phyloP scores from a whole-genome alignment of 2,797 vertebrate genomes.

The Phalloptychus januarius region DNA sequence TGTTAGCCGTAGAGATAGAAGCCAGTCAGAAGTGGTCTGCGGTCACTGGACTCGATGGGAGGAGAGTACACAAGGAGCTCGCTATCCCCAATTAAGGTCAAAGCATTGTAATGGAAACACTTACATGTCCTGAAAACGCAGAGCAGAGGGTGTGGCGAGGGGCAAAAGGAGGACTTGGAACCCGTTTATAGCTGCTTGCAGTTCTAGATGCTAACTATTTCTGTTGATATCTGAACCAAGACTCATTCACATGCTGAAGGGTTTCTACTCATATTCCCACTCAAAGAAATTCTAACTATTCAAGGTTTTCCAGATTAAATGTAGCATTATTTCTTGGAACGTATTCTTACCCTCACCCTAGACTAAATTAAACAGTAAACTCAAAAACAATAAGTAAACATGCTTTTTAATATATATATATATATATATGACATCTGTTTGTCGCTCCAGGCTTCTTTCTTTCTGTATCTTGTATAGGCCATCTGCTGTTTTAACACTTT shows the following conservation, averaged over 20 bases:
- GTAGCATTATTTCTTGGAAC: not conserved
- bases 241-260: not conserved
- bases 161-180: too few species aligned
- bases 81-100: too few species aligned
- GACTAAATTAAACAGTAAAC: not conserved
- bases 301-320: not conserved
- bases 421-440: constrained; percentile 14
- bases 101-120: too few species aligned
- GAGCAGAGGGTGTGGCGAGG: too few species aligned
- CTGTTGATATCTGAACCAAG: not conserved
- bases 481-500: constrained; percentile 34
- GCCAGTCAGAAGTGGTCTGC: too few species aligned
- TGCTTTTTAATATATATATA: constrained; percentile 8
- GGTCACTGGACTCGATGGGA: too few species aligned
- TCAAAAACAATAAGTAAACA: constrained; percentile 7
- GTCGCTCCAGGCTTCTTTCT: not conserved
- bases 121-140: too few species aligned
- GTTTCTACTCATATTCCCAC: not conserved
- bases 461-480: not conserved
- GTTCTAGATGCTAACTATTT: not conserved
- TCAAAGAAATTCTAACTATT: not conserved
- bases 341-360: not conserved
- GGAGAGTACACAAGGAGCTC: too few species aligned
- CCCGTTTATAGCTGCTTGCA: too few species aligned
- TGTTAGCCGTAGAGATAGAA: too few species aligned